Evolutionary conservation across 2,113 vertebrate genomes (phyloP), one percentile per base, ranked within the genome.

Genomic region (Nycticebus coucang): DNA sequence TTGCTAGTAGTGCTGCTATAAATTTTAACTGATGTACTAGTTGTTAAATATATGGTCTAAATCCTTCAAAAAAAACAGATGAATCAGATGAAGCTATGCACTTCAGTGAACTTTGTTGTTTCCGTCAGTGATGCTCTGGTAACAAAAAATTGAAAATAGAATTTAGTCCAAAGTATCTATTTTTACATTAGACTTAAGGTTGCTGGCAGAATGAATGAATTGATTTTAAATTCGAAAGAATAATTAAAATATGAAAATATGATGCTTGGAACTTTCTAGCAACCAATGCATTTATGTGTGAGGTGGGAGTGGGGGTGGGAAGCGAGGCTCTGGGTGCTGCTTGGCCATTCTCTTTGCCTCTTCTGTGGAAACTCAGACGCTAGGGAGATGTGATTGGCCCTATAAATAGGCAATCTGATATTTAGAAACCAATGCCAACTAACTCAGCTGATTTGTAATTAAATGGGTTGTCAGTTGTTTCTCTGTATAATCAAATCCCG

Each of bases 31-130:
- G 68, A 50, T 64, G 1, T 17, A 24, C 19, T 53, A 9, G 71
- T 53, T 88, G 26, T 62, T 92, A 75, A 82, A 45, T 82, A 53
- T 13, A 14, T 50, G 35, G 24, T 78, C 37, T 60, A 78, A 82
- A 87, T 45, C 77, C 41, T 81, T 94, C 68, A n/a, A 91, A 82
- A 30, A 87, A 90, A 90, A 69, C n/a, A 53, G 71, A 74, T 72
- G 62, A 35, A 37, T 62, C 53, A 26, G n/a, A 57, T 77, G 53
- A 78, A 92, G 77, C 35, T 72, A 11, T 53, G 28, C 30, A 78
- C 21, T 64, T 92, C n/a, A 81, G 2, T 85, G 55, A 84, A 53
- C 10, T 37, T 59, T 93, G 26, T 57, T 81, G 66, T 83, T 87
- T 86, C 87, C 81, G n/a, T n/a, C 35, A 74, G 55, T 68, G 19